These are phyloP conservation scores for Scyliorhinus canicula DNA, from an alignment of 2,797 vertebrate species.

Conservation along the genomic window DNA sequence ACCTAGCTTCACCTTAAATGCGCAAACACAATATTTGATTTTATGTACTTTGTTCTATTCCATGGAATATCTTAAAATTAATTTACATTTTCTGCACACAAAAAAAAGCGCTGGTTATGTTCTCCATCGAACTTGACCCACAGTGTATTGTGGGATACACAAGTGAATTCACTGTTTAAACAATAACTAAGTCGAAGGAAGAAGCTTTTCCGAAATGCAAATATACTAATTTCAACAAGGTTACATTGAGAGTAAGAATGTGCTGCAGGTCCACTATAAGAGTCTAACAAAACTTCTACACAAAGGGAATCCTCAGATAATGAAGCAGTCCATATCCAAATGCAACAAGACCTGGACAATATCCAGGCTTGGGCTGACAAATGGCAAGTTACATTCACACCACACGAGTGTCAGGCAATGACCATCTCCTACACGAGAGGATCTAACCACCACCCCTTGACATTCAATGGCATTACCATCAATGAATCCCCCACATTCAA, in stretches of 20 bases:
- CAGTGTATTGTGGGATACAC: background rate
- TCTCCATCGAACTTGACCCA: background rate
- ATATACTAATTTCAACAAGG: background rate
- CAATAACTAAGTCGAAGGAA: background rate
- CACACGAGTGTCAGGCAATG: no score
- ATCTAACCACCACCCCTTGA: no score
- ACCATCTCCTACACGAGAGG: no score
- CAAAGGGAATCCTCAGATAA: no score
- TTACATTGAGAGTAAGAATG: background rate
- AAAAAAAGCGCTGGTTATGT: background rate
- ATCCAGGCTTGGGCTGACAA: no score
- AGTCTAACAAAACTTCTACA: background rate
- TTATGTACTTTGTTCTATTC: background rate
- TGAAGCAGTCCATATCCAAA: no score
- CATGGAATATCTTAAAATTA: background rate
- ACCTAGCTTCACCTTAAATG: background rate
- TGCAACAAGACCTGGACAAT: no score
- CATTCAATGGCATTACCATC: no score
- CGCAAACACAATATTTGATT: background rate
- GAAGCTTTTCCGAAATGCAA: background rate
- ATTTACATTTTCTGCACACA: background rate
- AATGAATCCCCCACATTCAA: no score
- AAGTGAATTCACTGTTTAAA: background rate
- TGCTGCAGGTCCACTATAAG: background rate
- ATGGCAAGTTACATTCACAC: no score